Evolutionary conservation across 92 coral and sea anemone species (phyloP).

Genomic region (Metridium senile): DNA sequence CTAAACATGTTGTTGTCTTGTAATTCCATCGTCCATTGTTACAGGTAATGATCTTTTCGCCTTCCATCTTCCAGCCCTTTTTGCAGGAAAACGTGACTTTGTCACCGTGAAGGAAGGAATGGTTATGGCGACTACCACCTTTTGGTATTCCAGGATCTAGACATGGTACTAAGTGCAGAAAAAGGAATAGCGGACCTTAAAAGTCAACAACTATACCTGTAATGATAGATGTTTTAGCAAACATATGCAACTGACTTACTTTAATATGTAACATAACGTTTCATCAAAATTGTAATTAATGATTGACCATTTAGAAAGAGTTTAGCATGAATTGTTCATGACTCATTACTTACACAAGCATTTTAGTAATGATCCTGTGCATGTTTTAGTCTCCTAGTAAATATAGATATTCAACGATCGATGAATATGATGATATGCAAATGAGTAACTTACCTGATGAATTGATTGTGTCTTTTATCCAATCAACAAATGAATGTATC

Average conservation of each 20-base stretch:
- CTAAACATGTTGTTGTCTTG: conserved; percentile 40
- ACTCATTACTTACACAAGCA: too few species aligned
- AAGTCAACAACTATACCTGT: too few species aligned
- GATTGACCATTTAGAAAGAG: too few species aligned
- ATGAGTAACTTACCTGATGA: conserved; percentile 14
- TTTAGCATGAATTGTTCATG: too few species aligned
- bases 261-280: too few species aligned
- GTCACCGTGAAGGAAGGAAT: conserved; percentile 44
- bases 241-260: too few species aligned
- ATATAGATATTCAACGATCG: too few species aligned
- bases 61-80: conserved; percentile 25
- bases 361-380: conserved; percentile 31
- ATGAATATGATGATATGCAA: too few species aligned
- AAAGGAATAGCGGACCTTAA: background rate
- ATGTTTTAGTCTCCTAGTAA: conserved; percentile 37
- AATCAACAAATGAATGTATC: conserved; percentile 38
- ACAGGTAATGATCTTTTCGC: conserved; percentile 33
- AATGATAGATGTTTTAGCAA: too few species aligned
- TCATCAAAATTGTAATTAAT: too few species aligned
- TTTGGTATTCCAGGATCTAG: conserved; percentile 39
- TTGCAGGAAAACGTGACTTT: conserved; percentile 30
- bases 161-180: conserved; percentile 27
- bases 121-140: conserved; percentile 26
- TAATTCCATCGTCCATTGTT: conserved; percentile 53
- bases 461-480: conserved; percentile 27